Evolutionary conservation across 2,888 invertebrate species (phyloP).

Genomic region (Aphrophora alni): DNA sequence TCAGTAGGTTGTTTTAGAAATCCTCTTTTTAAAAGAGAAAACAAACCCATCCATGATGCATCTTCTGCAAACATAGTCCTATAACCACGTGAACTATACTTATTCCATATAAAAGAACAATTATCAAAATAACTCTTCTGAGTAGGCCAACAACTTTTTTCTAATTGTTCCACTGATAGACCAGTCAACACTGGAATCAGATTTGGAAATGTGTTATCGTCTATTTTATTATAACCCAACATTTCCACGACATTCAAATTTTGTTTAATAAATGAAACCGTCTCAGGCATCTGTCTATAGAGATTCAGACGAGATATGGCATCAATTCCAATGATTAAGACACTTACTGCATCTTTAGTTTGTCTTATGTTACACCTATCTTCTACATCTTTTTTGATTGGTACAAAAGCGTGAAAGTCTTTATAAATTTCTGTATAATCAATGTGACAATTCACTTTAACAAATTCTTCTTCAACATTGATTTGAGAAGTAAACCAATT

Average conservation of each 20-base stretch:
- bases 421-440: constrained; percentile 44
- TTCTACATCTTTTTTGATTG: constrained; percentile 37
- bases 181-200: constrained; percentile 82
- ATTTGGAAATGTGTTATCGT: constrained; percentile 93
- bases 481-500: constrained; percentile 6
- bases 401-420: constrained; percentile 35
- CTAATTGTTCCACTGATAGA: constrained; percentile 68
- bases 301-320: constrained; percentile 86
- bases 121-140: constrained; percentile 70
- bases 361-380: constrained; percentile 17
- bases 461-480: constrained; percentile 65
- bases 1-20: constrained; percentile 83
- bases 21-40: constrained; percentile 79
- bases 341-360: constrained; percentile 51
- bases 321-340: constrained; percentile 84
- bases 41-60: constrained; percentile 76
- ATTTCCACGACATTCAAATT: constrained; percentile 74
- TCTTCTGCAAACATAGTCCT: constrained; percentile 86
- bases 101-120: constrained; percentile 86
- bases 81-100: constrained; percentile 74
- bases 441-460: constrained; percentile 67
- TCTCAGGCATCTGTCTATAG: constrained; percentile 81
- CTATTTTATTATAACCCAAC: constrained; percentile 91
- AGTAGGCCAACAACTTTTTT: constrained; percentile 68
- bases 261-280: constrained; percentile 66